Evolutionary conservation across 30 jellyfish, hydroid and myxozoan genomes (phyloP).

Genomic region (Chrysaora quinquecirrha): DNA sequence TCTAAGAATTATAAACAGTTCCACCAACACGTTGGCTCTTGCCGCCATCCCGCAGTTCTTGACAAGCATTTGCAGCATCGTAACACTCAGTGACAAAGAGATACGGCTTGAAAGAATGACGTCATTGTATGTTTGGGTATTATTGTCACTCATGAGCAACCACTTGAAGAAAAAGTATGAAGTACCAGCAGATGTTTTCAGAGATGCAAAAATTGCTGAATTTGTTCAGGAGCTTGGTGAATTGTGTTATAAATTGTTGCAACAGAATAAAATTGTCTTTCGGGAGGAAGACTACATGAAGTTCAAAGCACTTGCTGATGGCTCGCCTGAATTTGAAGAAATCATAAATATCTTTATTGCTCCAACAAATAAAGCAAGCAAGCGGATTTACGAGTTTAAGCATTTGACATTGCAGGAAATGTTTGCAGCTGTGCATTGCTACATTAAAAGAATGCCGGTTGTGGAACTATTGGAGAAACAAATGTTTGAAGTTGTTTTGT

Average conservation of each 20-base stretch:
- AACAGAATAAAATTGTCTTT: background rate
- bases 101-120: background rate
- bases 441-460: too few relatives aligned
- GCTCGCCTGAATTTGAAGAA: background rate
- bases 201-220: background rate
- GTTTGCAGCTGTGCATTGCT: conserved; percentile 15
- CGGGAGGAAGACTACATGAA: background rate
- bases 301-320: background rate
- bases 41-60: conserved; percentile 18
- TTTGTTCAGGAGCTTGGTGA: background rate
- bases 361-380: background rate
- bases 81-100: background rate
- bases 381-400: background rate
- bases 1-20: background rate
- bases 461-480: too few relatives aligned
- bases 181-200: background rate
- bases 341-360: background rate
- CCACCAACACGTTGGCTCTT: conserved; percentile 6
- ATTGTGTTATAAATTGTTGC: background rate
- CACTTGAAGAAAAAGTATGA: background rate
- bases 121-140: background rate
- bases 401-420: conserved; percentile 20
- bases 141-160: background rate
- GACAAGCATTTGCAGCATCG: background rate
- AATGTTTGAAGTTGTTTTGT: too few relatives aligned